A percentile compares a stretch with the other conserved stretches of the same genome.
Conservation (phyloP, 1,140 invertebrate genomes). For the Drosophila biarmipes region DNA sequence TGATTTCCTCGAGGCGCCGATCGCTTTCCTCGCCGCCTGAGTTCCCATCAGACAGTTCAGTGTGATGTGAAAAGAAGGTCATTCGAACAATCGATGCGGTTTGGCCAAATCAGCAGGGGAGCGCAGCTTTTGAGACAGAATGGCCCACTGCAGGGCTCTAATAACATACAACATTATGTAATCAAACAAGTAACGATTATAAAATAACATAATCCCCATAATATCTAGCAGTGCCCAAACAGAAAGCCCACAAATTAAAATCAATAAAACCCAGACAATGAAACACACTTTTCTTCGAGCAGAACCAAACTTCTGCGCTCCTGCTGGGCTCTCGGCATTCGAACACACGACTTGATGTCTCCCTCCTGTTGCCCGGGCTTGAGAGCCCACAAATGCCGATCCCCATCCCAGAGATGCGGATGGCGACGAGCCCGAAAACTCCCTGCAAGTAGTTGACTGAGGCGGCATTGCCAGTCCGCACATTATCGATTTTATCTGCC, state of each 20-base stretch:
- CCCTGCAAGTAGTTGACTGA: slow-evolving; percentile 17
- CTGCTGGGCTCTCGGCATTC: not conserved
- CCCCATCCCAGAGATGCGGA: slow-evolving; percentile 5
- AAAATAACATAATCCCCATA: no score
- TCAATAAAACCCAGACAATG: slow-evolving; percentile 12
- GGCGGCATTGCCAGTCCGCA: slow-evolving; percentile 59
- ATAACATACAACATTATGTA: not conserved
- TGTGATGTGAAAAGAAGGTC: slow-evolving; percentile 41
- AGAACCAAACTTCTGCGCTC: slow-evolving; percentile 5
- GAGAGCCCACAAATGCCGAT: slow-evolving; percentile 8
- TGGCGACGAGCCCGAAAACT: not conserved
- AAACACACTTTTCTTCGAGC: not conserved
- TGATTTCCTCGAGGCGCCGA: slow-evolving; percentile 21
- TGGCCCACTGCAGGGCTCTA: not conserved
- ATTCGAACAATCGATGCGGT: slow-evolving; percentile 20
- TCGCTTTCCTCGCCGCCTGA: slow-evolving; percentile 36
- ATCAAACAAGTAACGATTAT: no score
- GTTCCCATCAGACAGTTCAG: slow-evolving; percentile 66
- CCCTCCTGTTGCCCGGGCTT: not conserved
- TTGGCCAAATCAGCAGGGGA: not conserved
- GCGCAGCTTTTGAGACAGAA: not conserved
- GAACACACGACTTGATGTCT: slow-evolving; percentile 19
- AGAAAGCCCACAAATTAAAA: not conserved
- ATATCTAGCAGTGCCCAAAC: slow-evolving; percentile 7
- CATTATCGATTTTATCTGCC: slow-evolving; percentile 80